Base-by-base conservation (phyloP, 92 coral and sea anemone species). In the Parazoanthus darwini region DNA sequence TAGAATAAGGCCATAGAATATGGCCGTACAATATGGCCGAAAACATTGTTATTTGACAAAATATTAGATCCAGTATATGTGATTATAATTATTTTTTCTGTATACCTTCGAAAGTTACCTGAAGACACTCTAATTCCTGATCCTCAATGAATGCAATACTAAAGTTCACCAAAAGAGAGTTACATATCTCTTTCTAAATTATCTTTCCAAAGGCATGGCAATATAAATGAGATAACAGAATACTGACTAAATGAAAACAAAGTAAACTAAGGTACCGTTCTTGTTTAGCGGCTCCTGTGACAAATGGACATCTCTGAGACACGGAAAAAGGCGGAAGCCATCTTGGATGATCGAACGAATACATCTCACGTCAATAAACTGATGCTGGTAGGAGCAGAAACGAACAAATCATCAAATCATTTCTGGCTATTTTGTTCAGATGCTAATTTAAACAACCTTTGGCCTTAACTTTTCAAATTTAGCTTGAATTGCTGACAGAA, bases 291-390 rank as follows among this genome's bases (percentile, higher is more conserved):
- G 78, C 74, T 42, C 33, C 77, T 83, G 87, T 48, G 43, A 77
- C 5, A 68, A 39, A 83, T 4, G 87, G 78, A 38, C 87, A 83
- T 10, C 25, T 83, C 77, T 43, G 87, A 23, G 78, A 83, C 20
- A 83, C 87, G 44, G 78, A 67, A 83, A 67, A 70, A 3, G 87
- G 42, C 11, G 87, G 87, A 83, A 83, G 78, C 59, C 78, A 67
- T 68, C 42, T 83, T 83, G 78, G 87, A 39, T 18, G 70, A 5
- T 44, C 26, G 29, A 42, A n/a, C 5, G 22, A 20, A 44, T n/a
- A 48, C 87, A 83, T 83, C 65, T 83, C 39, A 67, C 22, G 6
- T 51, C 77, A 35, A 42, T n/a, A 67, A 82, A 25, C 37, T 67
- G 78, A 71, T 42, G 67, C 76, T 13, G 18, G 59, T 65, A 3